These are phyloP conservation scores for Toxotes chatareus DNA, from an alignment of 2,113 vertebrate species.

Conservation along the genomic window DNA sequence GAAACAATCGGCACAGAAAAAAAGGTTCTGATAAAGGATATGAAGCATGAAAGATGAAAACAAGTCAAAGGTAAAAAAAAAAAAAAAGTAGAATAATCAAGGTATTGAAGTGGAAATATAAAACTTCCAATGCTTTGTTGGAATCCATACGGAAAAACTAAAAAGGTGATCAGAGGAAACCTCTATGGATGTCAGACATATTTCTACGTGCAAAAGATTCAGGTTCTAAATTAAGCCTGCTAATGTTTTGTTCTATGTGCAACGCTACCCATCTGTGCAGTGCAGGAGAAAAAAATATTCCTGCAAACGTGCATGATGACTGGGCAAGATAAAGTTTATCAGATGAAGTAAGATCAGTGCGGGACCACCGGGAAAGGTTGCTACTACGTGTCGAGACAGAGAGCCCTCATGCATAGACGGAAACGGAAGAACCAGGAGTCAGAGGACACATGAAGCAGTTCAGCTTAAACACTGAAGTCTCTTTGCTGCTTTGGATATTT, in stretches of 20 bases:
- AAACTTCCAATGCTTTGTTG: not conserved
- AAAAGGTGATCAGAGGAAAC: not conserved
- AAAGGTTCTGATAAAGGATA: slow-evolving; percentile 18
- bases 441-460: not conserved
- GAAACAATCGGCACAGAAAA: not conserved
- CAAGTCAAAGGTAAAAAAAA: not conserved
- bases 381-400: slow-evolving; percentile 73
- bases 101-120: not conserved
- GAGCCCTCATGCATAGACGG: slow-evolving; percentile 59
- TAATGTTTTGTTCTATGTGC: not conserved
- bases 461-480: not conserved
- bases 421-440: slow-evolving; percentile 36
- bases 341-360: slow-evolving; percentile 74
- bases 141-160: not conserved
- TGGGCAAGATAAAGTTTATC: slow-evolving; percentile 82
- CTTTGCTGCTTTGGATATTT: not conserved
- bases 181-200: not conserved
- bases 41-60: not conserved
- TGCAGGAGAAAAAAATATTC: slow-evolving; percentile 28
- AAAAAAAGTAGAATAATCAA: not conserved
- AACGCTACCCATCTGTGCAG: slow-evolving; percentile 13
- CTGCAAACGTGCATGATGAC: slow-evolving; percentile 71
- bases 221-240: slow-evolving; percentile 11
- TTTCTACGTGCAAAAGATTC: not conserved
- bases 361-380: slow-evolving; percentile 84